Evolutionary conservation across 1,140 invertebrate genomes (phyloP), one percentile per base, ranked within the genome.

Genomic region (Brachionus plicatilis): DNA sequence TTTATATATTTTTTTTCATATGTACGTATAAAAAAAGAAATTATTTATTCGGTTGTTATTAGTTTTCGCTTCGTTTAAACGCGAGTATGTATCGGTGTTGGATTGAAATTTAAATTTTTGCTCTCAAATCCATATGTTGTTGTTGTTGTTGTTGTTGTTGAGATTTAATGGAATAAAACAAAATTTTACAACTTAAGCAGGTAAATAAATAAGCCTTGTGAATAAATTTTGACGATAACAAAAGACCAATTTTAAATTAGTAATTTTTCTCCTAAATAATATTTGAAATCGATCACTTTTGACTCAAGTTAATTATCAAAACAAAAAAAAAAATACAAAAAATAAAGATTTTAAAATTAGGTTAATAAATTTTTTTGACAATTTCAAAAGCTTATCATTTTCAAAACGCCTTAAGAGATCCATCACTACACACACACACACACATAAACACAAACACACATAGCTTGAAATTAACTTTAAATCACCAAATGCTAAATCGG

Each of bases 11-110:
- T 56, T 56, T 24, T 56, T 60, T 60, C 9, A 60, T 60, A 53
- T 53, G 47, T 53, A 53, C 47, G 47, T 53, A 53, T 3, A 53
- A 53, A 24, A 24, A 53, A 60, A 60, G 24, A 68, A 68, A 68
- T 68, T 68, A 68, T 72, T 41, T 43, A 41, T 72, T 72, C 68
- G 68, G 68, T 72, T 72, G 68, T 72, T 72, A 72, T 72, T 72
- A 72, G 68, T 72, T 72, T 72, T 72, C 29, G 33, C 27, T 68
- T 20, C 20, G 37, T 70, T 33, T 37, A 70, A 17, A 70, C 29
- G 33, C 29, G 33, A n/a, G n/a, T 37, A 70, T 72, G 41, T 20
- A 72, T 20, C 41, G 33, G n/a, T 41, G 17, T 17, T 17, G 33
- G n/a, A 60, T 60, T 60, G n/a, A 60, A 60, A 60, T 60, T 60